A percentile compares a stretch with the other conserved stretches of the same genome.
Conservation (phyloP, 2,797 vertebrate species). For the Leptoclinus maculatus region DNA sequence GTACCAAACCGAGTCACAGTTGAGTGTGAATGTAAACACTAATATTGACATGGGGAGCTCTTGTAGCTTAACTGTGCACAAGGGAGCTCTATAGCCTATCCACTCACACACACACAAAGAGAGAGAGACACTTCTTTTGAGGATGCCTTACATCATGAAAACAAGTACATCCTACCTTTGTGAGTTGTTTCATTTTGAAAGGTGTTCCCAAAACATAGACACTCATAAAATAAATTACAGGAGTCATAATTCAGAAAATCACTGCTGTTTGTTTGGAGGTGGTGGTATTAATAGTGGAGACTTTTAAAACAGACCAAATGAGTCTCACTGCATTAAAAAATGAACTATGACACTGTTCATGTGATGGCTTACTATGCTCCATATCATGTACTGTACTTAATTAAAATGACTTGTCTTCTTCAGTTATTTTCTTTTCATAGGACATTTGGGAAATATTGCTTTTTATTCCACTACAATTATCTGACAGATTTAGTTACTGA, state of each 20-base stretch:
- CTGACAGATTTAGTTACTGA: background rate
- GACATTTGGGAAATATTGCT: background rate
- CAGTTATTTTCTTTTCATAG: background rate
- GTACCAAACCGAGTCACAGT: conserved; percentile 70
- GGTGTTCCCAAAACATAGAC: conserved; percentile 24
- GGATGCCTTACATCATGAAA: conserved; percentile 26
- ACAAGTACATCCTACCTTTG: conserved; percentile 9
- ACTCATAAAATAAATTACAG: conserved; percentile 40
- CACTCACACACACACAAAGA: conserved; percentile 35
- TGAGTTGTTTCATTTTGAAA: conserved; percentile 38
- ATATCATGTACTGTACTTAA: conserved; percentile 3
- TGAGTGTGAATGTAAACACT: conserved; percentile 74
- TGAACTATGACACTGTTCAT: background rate
- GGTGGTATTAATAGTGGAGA: background rate
- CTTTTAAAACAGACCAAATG: conserved; percentile 3
- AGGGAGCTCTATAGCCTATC: conserved; percentile 51
- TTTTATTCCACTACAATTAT: background rate
- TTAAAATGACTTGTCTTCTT: background rate
- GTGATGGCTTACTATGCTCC: conserved; percentile 3
- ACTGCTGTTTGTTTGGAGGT: conserved; percentile 1
- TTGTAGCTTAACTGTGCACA: conserved; percentile 67
- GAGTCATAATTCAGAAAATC: conserved; percentile 22
- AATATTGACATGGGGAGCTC: conserved; percentile 70
- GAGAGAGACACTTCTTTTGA: conserved; percentile 43
- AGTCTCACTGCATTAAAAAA: conserved; percentile 21